Evolutionary conservation across 2,888 invertebrate species (phyloP).

Genomic region (Gerris lacustris): DNA sequence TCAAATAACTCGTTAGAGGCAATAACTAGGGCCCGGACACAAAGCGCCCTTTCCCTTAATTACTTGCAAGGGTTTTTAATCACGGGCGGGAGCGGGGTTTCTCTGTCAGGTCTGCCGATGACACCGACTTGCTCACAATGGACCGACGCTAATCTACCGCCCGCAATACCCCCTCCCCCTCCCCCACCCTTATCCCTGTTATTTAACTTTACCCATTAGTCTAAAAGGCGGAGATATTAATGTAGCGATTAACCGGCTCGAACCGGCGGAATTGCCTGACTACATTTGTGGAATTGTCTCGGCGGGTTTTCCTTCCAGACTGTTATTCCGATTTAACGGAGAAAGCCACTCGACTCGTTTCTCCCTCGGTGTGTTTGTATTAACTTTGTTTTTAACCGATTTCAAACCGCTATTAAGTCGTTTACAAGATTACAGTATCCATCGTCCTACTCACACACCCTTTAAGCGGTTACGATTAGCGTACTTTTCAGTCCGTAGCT

Average conservation of each 20-base stretch:
- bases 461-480: too few species aligned
- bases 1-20: conserved; percentile 21
- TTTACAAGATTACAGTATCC: too few species aligned
- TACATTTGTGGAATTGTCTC: not conserved
- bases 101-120: not conserved
- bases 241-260: not conserved
- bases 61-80: not conserved
- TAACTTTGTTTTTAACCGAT: too few species aligned
- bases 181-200: not conserved
- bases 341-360: too few species aligned
- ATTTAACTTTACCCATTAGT: not conserved
- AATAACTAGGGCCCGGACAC: conserved; percentile 19
- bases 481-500: too few species aligned
- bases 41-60: conserved; percentile 6
- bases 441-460: too few species aligned
- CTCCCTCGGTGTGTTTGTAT: too few species aligned
- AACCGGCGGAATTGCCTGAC: too few species aligned
- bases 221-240: not conserved
- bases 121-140: not conserved
- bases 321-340: not conserved
- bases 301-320: not conserved
- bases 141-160: not conserved
- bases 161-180: not conserved
- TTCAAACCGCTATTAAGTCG: too few species aligned
- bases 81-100: not conserved